Base-by-base conservation (phyloP, 2,797 vertebrate genomes). In the Labeo calbasu region DNA sequence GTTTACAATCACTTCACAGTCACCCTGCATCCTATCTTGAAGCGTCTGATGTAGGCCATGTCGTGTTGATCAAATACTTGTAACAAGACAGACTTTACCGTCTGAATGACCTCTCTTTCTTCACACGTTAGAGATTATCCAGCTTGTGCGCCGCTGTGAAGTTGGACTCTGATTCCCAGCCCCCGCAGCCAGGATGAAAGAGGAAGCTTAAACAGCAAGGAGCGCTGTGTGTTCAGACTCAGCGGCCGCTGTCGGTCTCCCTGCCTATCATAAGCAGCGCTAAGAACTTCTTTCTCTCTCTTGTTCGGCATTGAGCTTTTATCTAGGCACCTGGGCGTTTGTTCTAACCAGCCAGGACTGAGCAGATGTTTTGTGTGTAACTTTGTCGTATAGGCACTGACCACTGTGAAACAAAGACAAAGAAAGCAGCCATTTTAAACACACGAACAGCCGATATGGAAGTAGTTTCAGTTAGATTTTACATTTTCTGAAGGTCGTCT, bases 121-220 rank as follows among this genome's bases (percentile, higher is more conserved):
- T 79, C 77, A 73, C 53, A 84, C 21, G 17, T 79, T 32, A 78
- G 61, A 80, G 86, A 86, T 87, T 70, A 87, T 63, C 46, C 63
- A 69, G 73, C 73, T 75, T 1, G 40, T 79, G 55, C 6, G 25
- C 81, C 9, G 48, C 81, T 81, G 85, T 25, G 72, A 72, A 87
- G 77, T 79, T 69, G 77, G 72, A 86, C 84, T 83, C 81, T 77
- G 77, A 81, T 77, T 81, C 72, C 13, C 12, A 61, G 48, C 70
- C 72, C 86, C 82, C 21, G 40, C 84, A 84, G 86, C 73, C 81
- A 78, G 65, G 81, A 86, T 87, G 79, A 88, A 86, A 86, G 81
- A 76, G 53, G 36, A 51, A 85, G 77, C 76, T 85, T 85, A 84
- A 87, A 70, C 69, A 59, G 65, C 40, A 21, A 66, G 50, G 36